Conservation (phyloP, 2,888 invertebrate genomes). For the Elmis aenea region DNA sequence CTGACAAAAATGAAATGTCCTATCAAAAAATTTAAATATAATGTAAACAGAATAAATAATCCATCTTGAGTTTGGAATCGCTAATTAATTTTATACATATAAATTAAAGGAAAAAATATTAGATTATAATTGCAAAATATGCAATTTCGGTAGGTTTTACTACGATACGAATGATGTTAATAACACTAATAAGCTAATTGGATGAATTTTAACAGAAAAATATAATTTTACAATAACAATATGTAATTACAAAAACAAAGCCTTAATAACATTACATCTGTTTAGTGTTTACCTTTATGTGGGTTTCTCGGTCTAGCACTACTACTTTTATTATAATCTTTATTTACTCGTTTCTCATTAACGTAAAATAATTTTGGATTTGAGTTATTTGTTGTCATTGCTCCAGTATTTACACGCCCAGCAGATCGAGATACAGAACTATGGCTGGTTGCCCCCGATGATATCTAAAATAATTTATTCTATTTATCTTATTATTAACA, state of each 20-base stretch:
- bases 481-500: neutral
- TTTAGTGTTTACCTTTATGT: conserved; percentile 45
- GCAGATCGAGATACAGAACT: conserved; percentile 40
- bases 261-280: conserved; percentile 3
- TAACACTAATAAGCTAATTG: too few species aligned
- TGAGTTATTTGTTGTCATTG: too few species aligned
- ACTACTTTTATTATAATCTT: conserved; percentile 33
- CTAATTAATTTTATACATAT: too few species aligned
- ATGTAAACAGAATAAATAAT: too few species aligned
- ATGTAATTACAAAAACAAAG: conserved; percentile 9
- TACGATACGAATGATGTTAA: too few species aligned
- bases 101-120: too few species aligned
- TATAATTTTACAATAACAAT: conserved; percentile 12
- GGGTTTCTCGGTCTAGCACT: conserved; percentile 42
- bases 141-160: too few species aligned
- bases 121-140: too few species aligned
- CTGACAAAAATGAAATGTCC: too few species aligned
- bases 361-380: conserved; percentile 42
- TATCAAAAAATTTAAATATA: too few species aligned
- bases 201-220: conserved; percentile 21
- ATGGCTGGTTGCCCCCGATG: conserved; percentile 45
- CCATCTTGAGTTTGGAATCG: too few species aligned
- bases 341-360: conserved; percentile 40
- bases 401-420: conserved; percentile 27
- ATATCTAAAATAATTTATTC: conserved; percentile 34